Evolutionary conservation across 2,888 invertebrate genomes (phyloP), one percentile per base, ranked within the genome.

Genomic region (Pachydiplax longipennis): DNA sequence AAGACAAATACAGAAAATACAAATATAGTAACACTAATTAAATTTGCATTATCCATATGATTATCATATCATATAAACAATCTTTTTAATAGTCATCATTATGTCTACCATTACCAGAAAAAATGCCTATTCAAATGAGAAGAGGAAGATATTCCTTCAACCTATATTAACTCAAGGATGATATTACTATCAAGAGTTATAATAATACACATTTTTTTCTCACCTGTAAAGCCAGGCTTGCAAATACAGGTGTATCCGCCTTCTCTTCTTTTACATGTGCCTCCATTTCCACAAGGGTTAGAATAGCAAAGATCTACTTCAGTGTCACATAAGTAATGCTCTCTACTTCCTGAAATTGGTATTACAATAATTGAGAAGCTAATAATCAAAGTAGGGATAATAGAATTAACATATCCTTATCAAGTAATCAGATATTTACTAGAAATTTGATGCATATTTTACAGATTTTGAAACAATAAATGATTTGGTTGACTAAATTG

Each of bases 261-360:
- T 94, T 99, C 99, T 5, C 96, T 95, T 0, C 98, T 95, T 90
- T 96, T 94, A 92, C 99, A 99, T 0, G 96, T 96, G 0, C 99
- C 99, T 82, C 97, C 97, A 93, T 98, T 97, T 92, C 95, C 95
- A 93, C 99, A 99, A 0, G 99, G 99, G 92, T 97, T 98, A 0
- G 99, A 99, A 93, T 99, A 99, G 93, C 99, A 99, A 0, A 99
- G 95, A 94, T 99, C 98, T 2, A 99, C 98, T 94, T 99, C 99
- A 0, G 98, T 98, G 93, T 99, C 99, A 93, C 99, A 99, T 92
- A 98, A 95, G 93, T 98, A 98, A 93, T 98, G 97, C 92, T 98
- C 98, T 92, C 96, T 96, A 91, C 97, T 97, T 1, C 98, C 98
- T 96, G 93, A 90, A 92, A 92, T 91, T 90, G 91, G 90, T 44